Conservation (phyloP, 2,113 vertebrate genomes). For the Turdus rufiventris region DNA sequence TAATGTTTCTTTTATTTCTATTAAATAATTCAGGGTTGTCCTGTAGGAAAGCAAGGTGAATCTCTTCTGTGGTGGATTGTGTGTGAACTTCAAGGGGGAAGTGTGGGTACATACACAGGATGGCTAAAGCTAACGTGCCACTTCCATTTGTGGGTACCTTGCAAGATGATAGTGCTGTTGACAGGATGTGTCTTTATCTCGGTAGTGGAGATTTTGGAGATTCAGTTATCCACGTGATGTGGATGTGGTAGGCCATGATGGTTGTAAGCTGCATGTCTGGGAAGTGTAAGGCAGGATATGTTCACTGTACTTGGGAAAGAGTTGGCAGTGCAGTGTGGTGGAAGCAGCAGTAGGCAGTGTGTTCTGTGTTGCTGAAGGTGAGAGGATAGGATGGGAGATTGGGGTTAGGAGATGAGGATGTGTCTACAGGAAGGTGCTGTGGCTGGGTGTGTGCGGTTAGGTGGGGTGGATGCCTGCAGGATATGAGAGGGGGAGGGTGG, state of each 20-base stretch:
- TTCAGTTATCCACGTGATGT: background rate
- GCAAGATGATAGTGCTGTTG: background rate
- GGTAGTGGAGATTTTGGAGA: background rate
- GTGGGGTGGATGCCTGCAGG: background rate
- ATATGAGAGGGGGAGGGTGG: background rate
- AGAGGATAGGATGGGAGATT: background rate
- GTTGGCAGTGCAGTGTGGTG: background rate
- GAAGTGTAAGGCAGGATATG: background rate
- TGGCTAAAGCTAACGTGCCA: background rate
- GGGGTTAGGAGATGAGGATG: background rate
- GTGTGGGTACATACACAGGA: background rate
- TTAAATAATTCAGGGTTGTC: background rate
- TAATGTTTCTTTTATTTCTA: background rate
- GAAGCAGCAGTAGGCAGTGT: background rate
- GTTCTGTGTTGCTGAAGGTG: background rate
- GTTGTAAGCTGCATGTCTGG: background rate
- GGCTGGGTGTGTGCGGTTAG: background rate
- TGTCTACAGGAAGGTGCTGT: background rate
- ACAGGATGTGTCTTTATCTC: conserved; percentile 10
- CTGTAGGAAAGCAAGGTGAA: background rate
- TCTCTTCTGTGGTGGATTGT: background rate
- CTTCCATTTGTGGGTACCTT: conserved; percentile 7
- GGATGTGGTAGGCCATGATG: conserved; percentile 21
- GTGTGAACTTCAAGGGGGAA: background rate
- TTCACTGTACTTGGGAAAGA: background rate